These are phyloP conservation scores for Venturia canescens DNA, from an alignment of 1,140 invertebrate species.

Conservation along the genomic window DNA sequence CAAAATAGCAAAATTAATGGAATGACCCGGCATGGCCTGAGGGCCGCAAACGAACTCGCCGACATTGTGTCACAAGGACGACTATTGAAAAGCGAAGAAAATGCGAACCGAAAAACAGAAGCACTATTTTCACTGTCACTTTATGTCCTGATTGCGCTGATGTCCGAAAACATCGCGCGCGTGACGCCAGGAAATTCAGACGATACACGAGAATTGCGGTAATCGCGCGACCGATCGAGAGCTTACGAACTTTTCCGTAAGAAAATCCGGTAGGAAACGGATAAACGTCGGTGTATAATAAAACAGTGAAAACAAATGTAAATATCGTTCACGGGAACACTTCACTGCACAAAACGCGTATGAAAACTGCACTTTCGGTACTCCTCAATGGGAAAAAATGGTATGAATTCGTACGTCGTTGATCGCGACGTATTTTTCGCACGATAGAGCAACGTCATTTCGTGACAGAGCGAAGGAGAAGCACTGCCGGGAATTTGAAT, in stretches of 20 bases:
- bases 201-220: neutral
- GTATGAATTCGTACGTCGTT: conserved; percentile 22
- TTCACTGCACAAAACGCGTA: conserved; percentile 9
- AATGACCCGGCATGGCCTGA: conserved; percentile 52
- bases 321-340: neutral
- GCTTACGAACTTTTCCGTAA: neutral
- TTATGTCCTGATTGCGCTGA: conserved; percentile 25
- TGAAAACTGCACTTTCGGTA: conserved; percentile 23
- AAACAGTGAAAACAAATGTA: neutral
- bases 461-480: conserved; percentile 17
- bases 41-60: conserved; percentile 52
- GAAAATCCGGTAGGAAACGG: neutral
- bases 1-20: conserved; percentile 62
- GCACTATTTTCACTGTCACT: conserved; percentile 37
- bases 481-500: conserved; percentile 24
- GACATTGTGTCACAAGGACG: conserved; percentile 61
- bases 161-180: conserved; percentile 31
- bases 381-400: conserved; percentile 21
- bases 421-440: conserved; percentile 22
- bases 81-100: conserved; percentile 54
- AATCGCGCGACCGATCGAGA: neutral
- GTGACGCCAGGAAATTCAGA: neutral
- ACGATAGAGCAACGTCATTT: conserved; percentile 41
- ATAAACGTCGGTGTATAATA: neutral
- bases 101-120: conserved; percentile 50